phyloP scores from a whole-genome alignment of 2,888 invertebrate species.

The Steinernema scapterisci region DNA sequence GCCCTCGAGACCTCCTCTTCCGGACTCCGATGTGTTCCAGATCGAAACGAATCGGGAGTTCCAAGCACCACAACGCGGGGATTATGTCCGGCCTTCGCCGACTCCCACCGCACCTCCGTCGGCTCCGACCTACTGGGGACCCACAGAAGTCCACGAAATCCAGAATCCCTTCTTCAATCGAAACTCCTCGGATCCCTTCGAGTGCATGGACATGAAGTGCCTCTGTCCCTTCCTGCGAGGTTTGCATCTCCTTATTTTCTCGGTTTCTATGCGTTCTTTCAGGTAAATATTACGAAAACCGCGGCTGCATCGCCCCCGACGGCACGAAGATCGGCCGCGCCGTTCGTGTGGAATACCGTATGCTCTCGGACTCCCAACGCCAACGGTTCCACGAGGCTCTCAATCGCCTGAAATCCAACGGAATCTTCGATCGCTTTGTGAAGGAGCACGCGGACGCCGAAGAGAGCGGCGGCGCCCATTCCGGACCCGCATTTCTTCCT shows the following conservation, averaged over 20 bases:
- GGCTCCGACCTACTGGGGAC: no score
- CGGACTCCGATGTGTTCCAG: conserved; percentile 7
- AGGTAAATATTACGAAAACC: neutral
- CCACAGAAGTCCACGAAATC: neutral
- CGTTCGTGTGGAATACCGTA: conserved; percentile 58
- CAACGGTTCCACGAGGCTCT: conserved; percentile 56
- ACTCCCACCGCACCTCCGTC: neutral
- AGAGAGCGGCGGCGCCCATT: conserved; percentile 46
- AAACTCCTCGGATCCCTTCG: conserved; percentile 11
- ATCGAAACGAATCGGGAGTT: conserved; percentile 21
- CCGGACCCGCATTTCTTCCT: conserved; percentile 45
- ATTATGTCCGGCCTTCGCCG: neutral
- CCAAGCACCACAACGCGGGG: neutral
- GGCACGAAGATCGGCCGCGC: conserved; percentile 38
- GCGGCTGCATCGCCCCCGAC: conserved; percentile 13
- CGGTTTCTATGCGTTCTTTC: neutral
- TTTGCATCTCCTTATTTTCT: neutral
- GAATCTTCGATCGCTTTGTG: conserved; percentile 61
- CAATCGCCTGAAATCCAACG: conserved; percentile 56
- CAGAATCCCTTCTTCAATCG: neutral
- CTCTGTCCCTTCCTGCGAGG: conserved; percentile 56
- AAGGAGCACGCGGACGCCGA: conserved; percentile 49
- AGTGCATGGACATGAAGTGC: conserved; percentile 61
- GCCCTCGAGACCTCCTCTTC: neutral
- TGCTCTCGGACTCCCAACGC: conserved; percentile 60